Conservation (phyloP, 37 sponge, comb jelly and placozoan genomes). For the Dysidea cf. avara region DNA sequence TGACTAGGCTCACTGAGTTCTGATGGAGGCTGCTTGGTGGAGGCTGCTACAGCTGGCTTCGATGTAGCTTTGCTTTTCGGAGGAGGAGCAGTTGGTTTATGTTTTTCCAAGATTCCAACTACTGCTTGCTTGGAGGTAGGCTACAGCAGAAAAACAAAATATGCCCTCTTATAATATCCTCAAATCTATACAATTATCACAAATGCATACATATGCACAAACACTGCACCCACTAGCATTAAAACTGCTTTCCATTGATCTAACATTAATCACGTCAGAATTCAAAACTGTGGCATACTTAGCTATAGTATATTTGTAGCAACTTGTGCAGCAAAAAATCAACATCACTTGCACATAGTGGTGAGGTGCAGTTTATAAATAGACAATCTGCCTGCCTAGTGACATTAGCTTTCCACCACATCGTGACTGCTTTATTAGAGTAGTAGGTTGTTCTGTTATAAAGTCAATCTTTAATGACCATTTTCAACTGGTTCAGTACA, state of each 20-base stretch:
- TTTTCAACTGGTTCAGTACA: too few species aligned
- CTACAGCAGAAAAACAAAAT: slow-evolving; percentile 13
- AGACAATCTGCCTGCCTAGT: too few species aligned
- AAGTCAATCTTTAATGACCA: too few species aligned
- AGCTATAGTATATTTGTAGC: too few species aligned
- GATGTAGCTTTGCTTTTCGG: background rate
- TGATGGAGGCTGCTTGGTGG: background rate
- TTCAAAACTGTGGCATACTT: too few species aligned
- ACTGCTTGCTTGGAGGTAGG: slow-evolving; percentile 67
- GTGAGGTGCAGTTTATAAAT: too few species aligned
- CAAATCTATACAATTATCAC: background rate
- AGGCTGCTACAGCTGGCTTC: background rate
- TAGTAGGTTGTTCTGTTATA: too few species aligned
- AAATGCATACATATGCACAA: slow-evolving; percentile 17
- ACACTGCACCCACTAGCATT: background rate
- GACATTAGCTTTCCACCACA: too few species aligned
- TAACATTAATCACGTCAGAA: too few species aligned
- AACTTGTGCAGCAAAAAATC: too few species aligned
- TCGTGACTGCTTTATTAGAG: too few species aligned
- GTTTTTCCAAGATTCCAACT: slow-evolving; percentile 57
- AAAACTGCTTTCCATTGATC: background rate
- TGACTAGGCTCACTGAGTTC: slow-evolving; percentile 4
- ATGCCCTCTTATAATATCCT: background rate
- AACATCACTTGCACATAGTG: too few species aligned
- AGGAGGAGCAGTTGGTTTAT: slow-evolving; percentile 28